Evolutionary conservation across 2,113 vertebrate genomes (phyloP).

Genomic region (Cyprinodon brontotheroides): DNA sequence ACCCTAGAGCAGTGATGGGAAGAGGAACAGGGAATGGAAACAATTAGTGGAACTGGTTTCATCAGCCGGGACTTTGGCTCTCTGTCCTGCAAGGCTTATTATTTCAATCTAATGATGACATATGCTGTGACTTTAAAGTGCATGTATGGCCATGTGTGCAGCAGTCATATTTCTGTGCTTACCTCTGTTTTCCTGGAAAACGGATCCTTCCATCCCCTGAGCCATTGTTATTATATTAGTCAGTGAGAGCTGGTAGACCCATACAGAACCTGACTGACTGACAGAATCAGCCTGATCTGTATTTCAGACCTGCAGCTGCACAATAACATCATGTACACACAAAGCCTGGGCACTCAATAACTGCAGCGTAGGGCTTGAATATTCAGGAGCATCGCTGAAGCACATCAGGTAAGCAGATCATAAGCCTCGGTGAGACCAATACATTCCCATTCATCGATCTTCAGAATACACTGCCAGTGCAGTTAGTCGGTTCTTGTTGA

Average conservation of each 20-base stretch:
- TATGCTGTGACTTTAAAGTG: not conserved
- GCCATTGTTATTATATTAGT: not conserved
- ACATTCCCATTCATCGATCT: not conserved
- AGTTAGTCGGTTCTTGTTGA: not conserved
- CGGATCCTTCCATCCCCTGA: not conserved
- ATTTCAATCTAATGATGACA: not conserved
- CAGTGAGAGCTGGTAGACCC: not conserved
- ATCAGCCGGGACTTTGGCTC: not conserved
- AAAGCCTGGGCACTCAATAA: not conserved
- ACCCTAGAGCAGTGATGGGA: not conserved
- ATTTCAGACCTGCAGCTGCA: not conserved
- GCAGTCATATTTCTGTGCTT: not conserved
- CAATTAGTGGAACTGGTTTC: not conserved
- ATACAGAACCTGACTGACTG: not conserved
- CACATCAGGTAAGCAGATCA: not conserved
- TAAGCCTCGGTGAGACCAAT: not conserved
- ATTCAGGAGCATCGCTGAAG: not conserved
- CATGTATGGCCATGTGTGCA: not conserved
- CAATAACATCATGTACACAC: not conserved
- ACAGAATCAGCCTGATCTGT: not conserved
- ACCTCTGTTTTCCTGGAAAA: not conserved
- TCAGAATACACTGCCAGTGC: not conserved
- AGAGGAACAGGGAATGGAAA: not conserved
- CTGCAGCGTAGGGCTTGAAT: not conserved
- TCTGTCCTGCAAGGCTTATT: not conserved